phyloP scores from a whole-genome alignment of 1,140 invertebrate species.

The Lysiphlebus fabarum region DNA sequence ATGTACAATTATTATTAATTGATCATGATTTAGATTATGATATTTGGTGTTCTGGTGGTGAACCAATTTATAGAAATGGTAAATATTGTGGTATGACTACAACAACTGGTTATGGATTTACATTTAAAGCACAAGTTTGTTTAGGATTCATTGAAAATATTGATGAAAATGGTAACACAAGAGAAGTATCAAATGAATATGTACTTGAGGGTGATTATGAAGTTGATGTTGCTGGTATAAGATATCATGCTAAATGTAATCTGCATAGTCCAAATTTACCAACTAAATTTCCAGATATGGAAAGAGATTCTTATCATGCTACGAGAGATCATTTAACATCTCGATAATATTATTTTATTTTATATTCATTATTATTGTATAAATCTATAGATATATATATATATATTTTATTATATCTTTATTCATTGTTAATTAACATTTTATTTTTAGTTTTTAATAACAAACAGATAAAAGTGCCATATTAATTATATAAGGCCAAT shows the following conservation, averaged over 20 bases:
- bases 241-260: slow-evolving; percentile 74
- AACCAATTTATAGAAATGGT: slow-evolving; percentile 90
- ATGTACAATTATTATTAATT: slow-evolving; percentile 88
- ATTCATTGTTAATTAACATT: no score
- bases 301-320: slow-evolving; percentile 77
- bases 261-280: slow-evolving; percentile 83
- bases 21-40: slow-evolving; percentile 91
- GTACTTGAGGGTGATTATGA: slow-evolving; percentile 88
- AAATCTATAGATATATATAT: no score
- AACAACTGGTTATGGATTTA: slow-evolving; percentile 95
- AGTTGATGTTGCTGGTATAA: slow-evolving; percentile 89
- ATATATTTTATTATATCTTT: no score
- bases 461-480: no score
- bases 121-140: slow-evolving; percentile 84
- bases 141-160: slow-evolving; percentile 89
- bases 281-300: slow-evolving; percentile 78
- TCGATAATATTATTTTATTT: slow-evolving; percentile 21
- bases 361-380: no score
- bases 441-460: no score
- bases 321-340: slow-evolving; percentile 61
- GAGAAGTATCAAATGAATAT: slow-evolving; percentile 84
- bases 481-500: no score
- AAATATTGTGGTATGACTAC: slow-evolving; percentile 89
- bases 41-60: slow-evolving; percentile 92
- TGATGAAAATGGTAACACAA: slow-evolving; percentile 66